Percentiles rank a stretch among this genome's conserved stretches.
Conservation (phyloP, 2,888 invertebrate genomes). For the Drosophila hamatofila region DNA sequence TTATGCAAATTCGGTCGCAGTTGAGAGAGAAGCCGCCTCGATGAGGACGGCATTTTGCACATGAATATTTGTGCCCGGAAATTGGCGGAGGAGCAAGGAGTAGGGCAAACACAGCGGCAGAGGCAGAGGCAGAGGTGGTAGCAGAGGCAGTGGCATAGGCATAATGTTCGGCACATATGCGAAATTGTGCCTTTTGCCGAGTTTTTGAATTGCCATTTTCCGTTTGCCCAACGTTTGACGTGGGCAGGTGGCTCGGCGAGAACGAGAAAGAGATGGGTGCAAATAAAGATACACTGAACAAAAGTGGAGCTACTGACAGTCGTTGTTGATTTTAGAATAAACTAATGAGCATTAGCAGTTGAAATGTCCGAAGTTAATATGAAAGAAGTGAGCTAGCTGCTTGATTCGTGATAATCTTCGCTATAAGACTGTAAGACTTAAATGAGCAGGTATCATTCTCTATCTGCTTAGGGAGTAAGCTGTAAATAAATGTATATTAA, state of each 20-base stretch:
- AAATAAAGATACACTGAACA: constrained; percentile 28
- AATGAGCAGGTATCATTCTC: neutral
- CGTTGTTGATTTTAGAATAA: neutral
- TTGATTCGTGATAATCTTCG: neutral
- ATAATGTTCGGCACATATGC: constrained; percentile 57
- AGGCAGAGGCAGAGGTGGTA: neutral
- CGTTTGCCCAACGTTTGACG: constrained; percentile 57
- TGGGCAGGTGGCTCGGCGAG: constrained; percentile 25
- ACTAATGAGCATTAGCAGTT: neutral
- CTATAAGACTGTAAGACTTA: neutral
- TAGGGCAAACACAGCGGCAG: neutral
- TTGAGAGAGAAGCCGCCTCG: constrained; percentile 26
- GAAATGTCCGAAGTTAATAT: neutral
- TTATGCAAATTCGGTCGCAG: constrained; percentile 74
- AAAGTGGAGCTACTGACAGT: constrained; percentile 8
- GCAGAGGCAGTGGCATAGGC: constrained; percentile 13
- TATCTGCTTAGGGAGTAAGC: no score
- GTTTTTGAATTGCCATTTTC: constrained; percentile 69
- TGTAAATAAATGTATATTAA: no score
- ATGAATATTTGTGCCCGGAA: constrained; percentile 70
- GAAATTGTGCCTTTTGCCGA: constrained; percentile 67
- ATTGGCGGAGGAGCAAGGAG: constrained; percentile 13
- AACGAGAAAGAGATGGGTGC: neutral
- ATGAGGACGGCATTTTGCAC: constrained; percentile 65
- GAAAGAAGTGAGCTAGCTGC: neutral